Evolutionary conservation across 2,797 vertebrate genomes (phyloP).

Genomic region (Alfaro cultratus): DNA sequence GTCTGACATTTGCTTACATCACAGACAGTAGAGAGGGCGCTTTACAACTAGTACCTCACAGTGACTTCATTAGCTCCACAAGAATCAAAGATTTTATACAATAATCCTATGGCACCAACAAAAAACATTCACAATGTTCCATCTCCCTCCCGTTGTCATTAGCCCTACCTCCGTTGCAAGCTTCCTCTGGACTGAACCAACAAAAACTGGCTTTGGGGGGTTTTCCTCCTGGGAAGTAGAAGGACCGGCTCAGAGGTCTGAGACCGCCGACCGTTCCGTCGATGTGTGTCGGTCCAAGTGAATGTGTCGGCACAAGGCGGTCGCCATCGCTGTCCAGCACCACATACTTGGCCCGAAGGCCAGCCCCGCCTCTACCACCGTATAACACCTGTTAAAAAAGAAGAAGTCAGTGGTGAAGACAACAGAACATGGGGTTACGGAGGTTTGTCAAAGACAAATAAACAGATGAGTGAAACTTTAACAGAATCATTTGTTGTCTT

Average conservation of each 20-base stretch:
- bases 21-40: not conserved
- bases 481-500: not conserved
- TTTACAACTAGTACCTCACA: not conserved
- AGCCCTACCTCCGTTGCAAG: conserved; percentile 65
- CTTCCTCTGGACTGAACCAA: conserved; percentile 83
- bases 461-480: not conserved
- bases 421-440: not conserved
- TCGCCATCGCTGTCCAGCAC: conserved; percentile 82
- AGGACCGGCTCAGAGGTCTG: conserved; percentile 57
- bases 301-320: conserved; percentile 64
- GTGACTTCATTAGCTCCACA: not conserved
- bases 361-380: conserved; percentile 57
- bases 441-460: not conserved
- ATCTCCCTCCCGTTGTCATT: not conserved
- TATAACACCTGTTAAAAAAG: conserved; percentile 53
- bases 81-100: not conserved
- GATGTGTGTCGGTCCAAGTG: conserved; percentile 71
- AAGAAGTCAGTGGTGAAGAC: not conserved
- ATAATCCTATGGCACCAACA: too few relatives aligned
- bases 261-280: conserved; percentile 69
- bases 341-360: conserved; percentile 80
- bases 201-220: conserved; percentile 78
- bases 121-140: not conserved
- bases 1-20: not conserved
- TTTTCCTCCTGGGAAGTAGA: conserved; percentile 84